phyloP scores from a whole-genome alignment of 2,888 invertebrate species.

The Microplitis deprimator region DNA sequence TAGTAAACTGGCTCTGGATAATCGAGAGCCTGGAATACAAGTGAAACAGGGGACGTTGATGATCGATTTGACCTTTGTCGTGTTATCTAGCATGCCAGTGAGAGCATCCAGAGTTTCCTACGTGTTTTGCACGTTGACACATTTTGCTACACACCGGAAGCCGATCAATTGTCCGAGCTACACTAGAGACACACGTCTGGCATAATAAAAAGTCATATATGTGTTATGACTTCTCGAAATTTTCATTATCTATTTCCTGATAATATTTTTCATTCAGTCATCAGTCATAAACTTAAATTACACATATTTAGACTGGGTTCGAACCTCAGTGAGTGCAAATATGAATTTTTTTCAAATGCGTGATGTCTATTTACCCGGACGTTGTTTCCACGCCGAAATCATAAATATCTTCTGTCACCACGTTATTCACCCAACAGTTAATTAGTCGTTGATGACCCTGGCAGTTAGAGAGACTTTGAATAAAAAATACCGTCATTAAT shows the following conservation, averaged over 20 bases:
- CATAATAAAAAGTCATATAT: conserved; percentile 15
- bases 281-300: no score
- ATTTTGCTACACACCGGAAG: conserved; percentile 40
- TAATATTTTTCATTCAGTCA: not conserved
- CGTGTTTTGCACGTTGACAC: conserved; percentile 31
- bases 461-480: no score
- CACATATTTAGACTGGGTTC: no score
- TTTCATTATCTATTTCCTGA: conserved; percentile 2
- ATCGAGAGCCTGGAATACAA: conserved; percentile 22
- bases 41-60: conserved; percentile 12
- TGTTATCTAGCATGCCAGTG: not conserved
- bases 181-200: conserved; percentile 17
- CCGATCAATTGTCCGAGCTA: conserved; percentile 36
- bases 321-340: no score
- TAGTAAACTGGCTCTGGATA: conserved; percentile 26
- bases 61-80: conserved; percentile 36
- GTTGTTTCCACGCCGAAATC: no score
- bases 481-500: not conserved
- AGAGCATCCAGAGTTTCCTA: conserved; percentile 20
- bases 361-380: no score
- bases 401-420: not conserved
- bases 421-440: not conserved
- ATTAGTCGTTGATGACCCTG: no score
- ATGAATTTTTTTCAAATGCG: no score
- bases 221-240: no score